These are phyloP conservation scores for Gopherus flavomarginatus DNA, from an alignment of 2,113 vertebrate genomes.

Conservation along the genomic window DNA sequence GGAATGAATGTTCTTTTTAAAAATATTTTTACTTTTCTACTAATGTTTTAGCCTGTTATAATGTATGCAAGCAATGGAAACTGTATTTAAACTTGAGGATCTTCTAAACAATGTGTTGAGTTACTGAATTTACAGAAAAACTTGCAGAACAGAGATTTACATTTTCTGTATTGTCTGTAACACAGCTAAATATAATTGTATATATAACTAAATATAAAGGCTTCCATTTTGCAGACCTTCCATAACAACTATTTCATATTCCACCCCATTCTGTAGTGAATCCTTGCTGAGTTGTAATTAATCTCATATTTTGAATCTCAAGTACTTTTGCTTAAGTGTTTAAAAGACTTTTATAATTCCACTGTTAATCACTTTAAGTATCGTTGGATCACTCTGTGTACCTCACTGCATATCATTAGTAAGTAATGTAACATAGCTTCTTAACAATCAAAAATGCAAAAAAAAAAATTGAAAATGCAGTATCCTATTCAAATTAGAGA, in stretches of 20 bases:
- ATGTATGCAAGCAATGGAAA: not conserved
- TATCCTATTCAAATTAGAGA: slow-evolving; percentile 13
- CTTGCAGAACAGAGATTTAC: not conserved
- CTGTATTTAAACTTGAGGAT: not conserved
- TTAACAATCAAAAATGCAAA: slow-evolving; percentile 16
- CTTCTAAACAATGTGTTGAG: not conserved
- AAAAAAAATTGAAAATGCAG: slow-evolving; percentile 30
- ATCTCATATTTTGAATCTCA: slow-evolving; percentile 13
- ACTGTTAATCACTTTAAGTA: slow-evolving; percentile 32
- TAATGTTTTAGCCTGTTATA: not conserved
- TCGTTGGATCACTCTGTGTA: not conserved
- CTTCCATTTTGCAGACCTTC: not conserved
- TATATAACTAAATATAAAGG: not conserved
- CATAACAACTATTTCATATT: not conserved
- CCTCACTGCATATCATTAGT: slow-evolving; percentile 37
- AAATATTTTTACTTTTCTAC: not conserved
- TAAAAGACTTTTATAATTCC: slow-evolving; percentile 50
- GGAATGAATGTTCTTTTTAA: not conserved
- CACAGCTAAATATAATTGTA: not conserved
- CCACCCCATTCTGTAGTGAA: slow-evolving; percentile 25
- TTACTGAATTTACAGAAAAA: not conserved
- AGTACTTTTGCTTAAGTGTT: not conserved
- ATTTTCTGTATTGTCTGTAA: not conserved
- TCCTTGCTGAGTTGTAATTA: slow-evolving; percentile 16
- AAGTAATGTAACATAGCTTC: slow-evolving; percentile 47